Percentiles rank a stretch among this genome's conserved stretches.
Conservation (phyloP, 1,140 invertebrate genomes). For the Brevipalpus yothersi region DNA sequence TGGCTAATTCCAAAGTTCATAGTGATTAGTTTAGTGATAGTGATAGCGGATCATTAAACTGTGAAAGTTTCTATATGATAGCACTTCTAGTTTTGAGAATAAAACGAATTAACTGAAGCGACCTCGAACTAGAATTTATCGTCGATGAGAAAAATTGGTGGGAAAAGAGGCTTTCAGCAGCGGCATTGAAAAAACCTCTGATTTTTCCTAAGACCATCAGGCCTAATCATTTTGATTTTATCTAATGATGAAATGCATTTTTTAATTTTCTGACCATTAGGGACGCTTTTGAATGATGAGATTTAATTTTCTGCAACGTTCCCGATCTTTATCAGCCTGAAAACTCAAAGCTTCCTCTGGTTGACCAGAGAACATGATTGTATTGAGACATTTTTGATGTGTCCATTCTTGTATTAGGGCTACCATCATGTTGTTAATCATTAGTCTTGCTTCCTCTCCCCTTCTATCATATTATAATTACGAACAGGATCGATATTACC, state of each 20-base stretch:
- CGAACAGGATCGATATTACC: slow-evolving; percentile 34
- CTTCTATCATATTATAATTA: background rate
- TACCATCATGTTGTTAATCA: background rate
- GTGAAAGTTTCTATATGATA: too few species aligned
- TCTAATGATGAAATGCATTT: background rate
- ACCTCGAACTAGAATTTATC: too few species aligned
- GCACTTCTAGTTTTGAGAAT: too few species aligned
- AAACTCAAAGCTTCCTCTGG: background rate
- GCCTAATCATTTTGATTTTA: too few species aligned
- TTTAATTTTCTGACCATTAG: background rate
- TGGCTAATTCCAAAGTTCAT: too few species aligned
- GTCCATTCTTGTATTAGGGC: background rate
- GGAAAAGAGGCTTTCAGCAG: too few species aligned
- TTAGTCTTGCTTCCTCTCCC: background rate
- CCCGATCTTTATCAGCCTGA: background rate
- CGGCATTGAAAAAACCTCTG: too few species aligned
- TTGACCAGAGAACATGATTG: background rate
- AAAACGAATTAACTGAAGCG: too few species aligned
- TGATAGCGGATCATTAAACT: too few species aligned
- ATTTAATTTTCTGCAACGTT: background rate
- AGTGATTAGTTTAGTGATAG: too few species aligned
- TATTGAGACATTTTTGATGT: background rate
- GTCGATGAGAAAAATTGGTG: too few species aligned
- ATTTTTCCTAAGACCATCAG: too few species aligned
- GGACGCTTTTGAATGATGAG: background rate